phyloP scores from a whole-genome alignment of 2,888 invertebrate genomes.

The Andrena praecox region DNA sequence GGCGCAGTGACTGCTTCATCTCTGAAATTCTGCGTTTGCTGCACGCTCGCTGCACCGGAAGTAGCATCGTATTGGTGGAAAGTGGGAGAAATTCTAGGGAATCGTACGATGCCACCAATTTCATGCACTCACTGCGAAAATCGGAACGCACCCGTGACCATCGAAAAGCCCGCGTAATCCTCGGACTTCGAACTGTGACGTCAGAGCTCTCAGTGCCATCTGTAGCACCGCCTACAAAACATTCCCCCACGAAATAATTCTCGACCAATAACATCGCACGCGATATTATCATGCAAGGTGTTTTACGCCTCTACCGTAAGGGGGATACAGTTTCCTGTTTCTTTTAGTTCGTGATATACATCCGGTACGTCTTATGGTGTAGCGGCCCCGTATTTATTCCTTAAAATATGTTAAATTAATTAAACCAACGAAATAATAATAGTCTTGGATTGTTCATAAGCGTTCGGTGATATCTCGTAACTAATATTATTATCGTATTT shows the following conservation, averaged over 20 bases:
- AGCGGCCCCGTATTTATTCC: conserved; percentile 65
- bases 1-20: no score
- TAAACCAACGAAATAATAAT: conserved; percentile 71
- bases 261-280: conserved; percentile 11
- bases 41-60: no score
- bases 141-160: no score
- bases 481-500: conserved; percentile 38
- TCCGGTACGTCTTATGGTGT: conserved; percentile 74
- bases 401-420: conserved; percentile 68
- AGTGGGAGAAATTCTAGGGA: no score
- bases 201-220: neutral
- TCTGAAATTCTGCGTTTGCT: no score
- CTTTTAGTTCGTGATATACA: conserved; percentile 77
- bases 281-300: neutral
- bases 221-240: neutral
- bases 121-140: no score
- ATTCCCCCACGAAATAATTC: neutral
- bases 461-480: neutral
- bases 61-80: no score
- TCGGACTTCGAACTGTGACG: conserved; percentile 36
- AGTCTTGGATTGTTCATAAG: conserved; percentile 23
- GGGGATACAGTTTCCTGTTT: conserved; percentile 72
- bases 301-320: conserved; percentile 30
- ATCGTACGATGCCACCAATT: no score
- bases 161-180: no score